Evolutionary conservation across 2,888 invertebrate species (phyloP).

Genomic region (Helleia helle): DNA sequence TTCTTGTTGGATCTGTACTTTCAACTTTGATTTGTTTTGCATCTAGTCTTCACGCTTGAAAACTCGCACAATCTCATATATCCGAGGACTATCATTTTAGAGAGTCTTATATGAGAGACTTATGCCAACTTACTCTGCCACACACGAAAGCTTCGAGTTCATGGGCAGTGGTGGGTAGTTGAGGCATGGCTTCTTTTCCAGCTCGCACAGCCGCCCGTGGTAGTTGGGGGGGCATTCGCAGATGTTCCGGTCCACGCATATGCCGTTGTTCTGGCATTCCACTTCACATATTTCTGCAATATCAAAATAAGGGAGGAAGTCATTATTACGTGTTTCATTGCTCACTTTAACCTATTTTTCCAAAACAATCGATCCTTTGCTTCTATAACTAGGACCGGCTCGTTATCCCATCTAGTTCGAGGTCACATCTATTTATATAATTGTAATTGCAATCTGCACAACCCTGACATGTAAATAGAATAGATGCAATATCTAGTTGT

Average conservation of each 20-base stretch:
- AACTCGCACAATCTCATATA: too few species aligned
- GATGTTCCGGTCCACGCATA: slow-evolving; percentile 82
- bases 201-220: slow-evolving; percentile 83
- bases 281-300: slow-evolving; percentile 82
- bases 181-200: slow-evolving; percentile 81
- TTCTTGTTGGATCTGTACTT: too few species aligned
- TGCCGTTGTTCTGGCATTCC: slow-evolving; percentile 85
- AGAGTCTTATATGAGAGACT: too few species aligned
- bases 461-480: slow-evolving; percentile 7
- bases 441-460: not conserved
- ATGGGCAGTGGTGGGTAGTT: slow-evolving; percentile 77
- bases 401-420: too few species aligned
- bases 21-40: too few species aligned
- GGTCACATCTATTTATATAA: too few species aligned
- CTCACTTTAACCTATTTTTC: too few species aligned
- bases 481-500: slow-evolving; percentile 9
- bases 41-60: too few species aligned
- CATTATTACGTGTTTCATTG: too few species aligned
- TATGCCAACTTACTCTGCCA: slow-evolving; percentile 78
- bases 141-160: slow-evolving; percentile 78
- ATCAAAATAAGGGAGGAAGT: too few species aligned
- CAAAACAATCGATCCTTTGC: too few species aligned
- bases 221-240: slow-evolving; percentile 84
- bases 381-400: slow-evolving; percentile 1
- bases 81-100: too few species aligned